Base-by-base conservation (phyloP, 1,140 invertebrate species). In the Lordiphosa clarofinis region DNA sequence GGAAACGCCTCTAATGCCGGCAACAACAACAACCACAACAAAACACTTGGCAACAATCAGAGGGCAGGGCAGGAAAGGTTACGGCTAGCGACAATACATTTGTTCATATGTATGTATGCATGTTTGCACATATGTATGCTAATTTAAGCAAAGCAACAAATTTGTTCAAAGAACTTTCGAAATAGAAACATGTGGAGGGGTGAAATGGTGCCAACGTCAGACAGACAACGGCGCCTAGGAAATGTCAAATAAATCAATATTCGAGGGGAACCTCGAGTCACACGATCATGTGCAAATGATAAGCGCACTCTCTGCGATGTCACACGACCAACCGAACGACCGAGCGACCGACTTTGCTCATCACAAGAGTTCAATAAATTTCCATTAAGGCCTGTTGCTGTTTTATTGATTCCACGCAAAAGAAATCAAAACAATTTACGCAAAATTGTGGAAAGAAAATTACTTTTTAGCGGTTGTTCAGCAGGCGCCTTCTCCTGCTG, bases 401-500 rank as follows among this genome's bases (percentile, higher is more conserved):
- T 65, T 57, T 84, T 65, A 76, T 84, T 76, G 76, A 84, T 82
- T 82, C 82, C 73, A 66, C 60, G 64, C 65, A 44, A 60, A 59
- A 55, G 63, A 70, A 84, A 86, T 78, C 78, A 86, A 84, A 84
- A 84, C 78, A 84, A 78, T 84, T 86, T 67, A 78, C 73, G 69
- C 78, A 61, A 84, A 82, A 66, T 54, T 37, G 44, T 76, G 39
- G 54, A 59, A 56, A 64, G 56, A 58, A 63, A 76, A 62, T 82
- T 82, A 82, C 76, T 56, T 64, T 59, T 47, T 44, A 54, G 54
- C 60, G 21, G 4, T 4, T 4, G 21, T 24, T 24, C 21, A 24
- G 21, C 21, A 5, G 36, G 42, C 19, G 57, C 19, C 19, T 52
- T 19, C 13, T 57, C 15, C 19, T 28, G 12, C 42, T 40, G 11